Evolutionary conservation across 2,797 vertebrate species (phyloP), one percentile per base, ranked within the genome.

Genomic region (Diplodus sargus): DNA sequence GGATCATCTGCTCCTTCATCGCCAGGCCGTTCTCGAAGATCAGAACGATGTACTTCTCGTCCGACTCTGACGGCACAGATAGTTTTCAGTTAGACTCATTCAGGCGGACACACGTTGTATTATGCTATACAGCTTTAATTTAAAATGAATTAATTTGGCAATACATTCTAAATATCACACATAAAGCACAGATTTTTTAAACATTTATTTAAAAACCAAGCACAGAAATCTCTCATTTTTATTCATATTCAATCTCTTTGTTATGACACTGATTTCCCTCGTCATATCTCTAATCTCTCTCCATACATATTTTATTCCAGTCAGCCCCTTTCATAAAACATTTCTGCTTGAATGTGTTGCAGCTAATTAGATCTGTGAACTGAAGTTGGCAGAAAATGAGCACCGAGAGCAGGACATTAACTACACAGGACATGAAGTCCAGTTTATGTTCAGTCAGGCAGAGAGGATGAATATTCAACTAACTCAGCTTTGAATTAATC

Each of bases 21-120:
- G 93, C 90, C 67, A 97, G 96, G 11, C 96, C 96, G 67, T 96
- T 97, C 94, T 98, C 97, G 84, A 99, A 99, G 93, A 99, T 99
- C 87, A 99, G 85, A 65, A 98, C 98, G 15, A 99, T 98, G 84
- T 97, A 99, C 63, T 98, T 97, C 89, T 99, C 97, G 66, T 97
- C 97, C 1, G 94, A 89, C 91, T 95, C 98, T 99, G 94, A 1
- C 47, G 85, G 63, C 70, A 74, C 23, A 25, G 48, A 20, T 4
- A 14, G n/a, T 14, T n/a, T 51, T 51, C 7, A 49, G 25, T 25
- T 25, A 25, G 25, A 25, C 25, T 25, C 25, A 25, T 25, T 4
- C 3, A 28, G 9, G 2, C 0, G 10, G 10, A n/a, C 0, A 11
- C 4, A 42, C 5, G 10, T 16, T 16, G 4, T 16, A 5, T 9